These are phyloP conservation scores for Ptychobarbus kaznakovi DNA, from an alignment of 2,797 vertebrate species.

Conservation along the genomic window DNA sequence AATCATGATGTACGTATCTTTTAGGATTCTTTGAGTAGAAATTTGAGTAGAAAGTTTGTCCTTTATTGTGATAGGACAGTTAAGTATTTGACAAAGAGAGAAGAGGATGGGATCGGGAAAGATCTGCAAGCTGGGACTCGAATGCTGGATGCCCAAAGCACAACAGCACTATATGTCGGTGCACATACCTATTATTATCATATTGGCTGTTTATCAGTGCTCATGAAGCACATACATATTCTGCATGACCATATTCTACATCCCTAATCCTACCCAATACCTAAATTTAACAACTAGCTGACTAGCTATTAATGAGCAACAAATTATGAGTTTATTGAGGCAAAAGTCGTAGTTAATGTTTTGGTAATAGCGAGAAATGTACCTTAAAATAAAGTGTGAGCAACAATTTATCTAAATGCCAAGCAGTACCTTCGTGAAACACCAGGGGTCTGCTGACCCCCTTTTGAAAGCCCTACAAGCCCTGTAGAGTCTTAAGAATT, in stretches of 20 bases:
- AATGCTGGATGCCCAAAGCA: too few relatives aligned
- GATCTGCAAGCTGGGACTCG: not conserved
- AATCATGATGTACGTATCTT: not conserved
- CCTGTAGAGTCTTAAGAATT: slow-evolving; percentile 3
- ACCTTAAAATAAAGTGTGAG: not conserved
- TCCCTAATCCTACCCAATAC: not conserved
- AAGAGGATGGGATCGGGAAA: not conserved
- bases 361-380: not conserved
- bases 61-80: too few relatives aligned
- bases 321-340: not conserved
- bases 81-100: too few relatives aligned
- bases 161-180: not conserved
- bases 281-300: not conserved
- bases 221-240: too few relatives aligned
- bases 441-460: not conserved
- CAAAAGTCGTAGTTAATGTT: not conserved
- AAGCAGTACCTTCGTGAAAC: not conserved
- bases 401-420: not conserved
- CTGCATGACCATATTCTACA: not conserved
- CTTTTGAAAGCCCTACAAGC: not conserved
- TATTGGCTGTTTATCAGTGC: not conserved
- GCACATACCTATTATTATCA: too few relatives aligned
- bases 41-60: not conserved
- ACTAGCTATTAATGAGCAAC: not conserved
- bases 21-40: not conserved